Base-by-base conservation (phyloP, 23 tunicate species). In the Halocynthia aurantium region DNA sequence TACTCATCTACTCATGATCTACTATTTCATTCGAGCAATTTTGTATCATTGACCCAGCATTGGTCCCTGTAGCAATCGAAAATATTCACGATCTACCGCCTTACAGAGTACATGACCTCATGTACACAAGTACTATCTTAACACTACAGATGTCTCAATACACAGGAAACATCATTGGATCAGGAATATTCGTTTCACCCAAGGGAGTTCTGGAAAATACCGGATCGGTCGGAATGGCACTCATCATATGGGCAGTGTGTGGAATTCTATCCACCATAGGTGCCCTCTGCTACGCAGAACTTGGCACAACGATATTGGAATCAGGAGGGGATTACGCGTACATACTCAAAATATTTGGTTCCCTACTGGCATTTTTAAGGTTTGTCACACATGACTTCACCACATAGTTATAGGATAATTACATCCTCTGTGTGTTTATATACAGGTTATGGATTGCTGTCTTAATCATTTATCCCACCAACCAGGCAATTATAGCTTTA, bases 101-200 rank as follows among this genome's bases (percentile, higher is more conserved):
- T n/a, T n/a, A n/a, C n/a, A n/a, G n/a, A n/a, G n/a, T n/a, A n/a
- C n/a, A n/a, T n/a, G n/a, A n/a, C n/a, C n/a, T n/a, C n/a, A n/a
- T n/a, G n/a, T n/a, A n/a, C n/a, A n/a, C n/a, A n/a, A n/a, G n/a
- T n/a, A n/a, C n/a, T n/a, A n/a, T n/a, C n/a, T n/a, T 31, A 31
- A 31, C 44, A 31, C 4, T 31, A 31, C 44, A 31, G 4, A 31
- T 31, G 44, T 31, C 44, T 31, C 44, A 31, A 31, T 31, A 31
- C 44, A 31, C 1, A 92, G 99, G 99, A 49, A 96, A 96, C 70
- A 91, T 96, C 66, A 96, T 96, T 75, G 99, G 99, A 12, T 91
- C 96, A 62, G 99, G 99, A 13, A 96, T 96, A 7, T 96, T 96
- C 68, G 96, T 96, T 55, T 96, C 99, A 8, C 99, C 99, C 13